Evolutionary conservation across 1,140 invertebrate species (phyloP).

Genomic region (Zaprionus camerounensis): DNA sequence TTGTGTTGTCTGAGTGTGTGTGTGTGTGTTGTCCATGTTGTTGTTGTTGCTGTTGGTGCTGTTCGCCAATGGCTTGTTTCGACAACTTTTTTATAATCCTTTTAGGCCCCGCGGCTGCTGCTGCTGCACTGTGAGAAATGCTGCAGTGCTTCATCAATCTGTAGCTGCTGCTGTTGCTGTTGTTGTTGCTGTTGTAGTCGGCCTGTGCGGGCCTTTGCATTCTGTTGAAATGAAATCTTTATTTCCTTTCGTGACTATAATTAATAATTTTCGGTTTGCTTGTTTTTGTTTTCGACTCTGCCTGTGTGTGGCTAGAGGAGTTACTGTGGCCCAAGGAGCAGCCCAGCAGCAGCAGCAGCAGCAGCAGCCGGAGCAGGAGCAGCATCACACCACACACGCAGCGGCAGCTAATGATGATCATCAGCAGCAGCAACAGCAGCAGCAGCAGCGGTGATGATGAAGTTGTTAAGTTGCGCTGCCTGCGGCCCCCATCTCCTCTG

Average conservation of each 20-base stretch:
- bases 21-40: constrained; percentile 22
- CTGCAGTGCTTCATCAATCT: constrained; percentile 47
- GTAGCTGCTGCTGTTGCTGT: constrained; percentile 20
- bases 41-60: constrained; percentile 37
- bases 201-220: constrained; percentile 76
- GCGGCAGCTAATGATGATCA: constrained; percentile 65
- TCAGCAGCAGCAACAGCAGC: constrained; percentile 1
- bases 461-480: constrained; percentile 12
- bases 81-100: constrained; percentile 83
- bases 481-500: neutral
- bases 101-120: constrained; percentile 68
- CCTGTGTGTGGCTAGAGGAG: constrained; percentile 50
- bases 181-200: constrained; percentile 14
- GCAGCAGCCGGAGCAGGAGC: constrained; percentile 16
- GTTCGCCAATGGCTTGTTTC: constrained; percentile 79
- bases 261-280: constrained; percentile 75
- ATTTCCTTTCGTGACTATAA: constrained; percentile 84
- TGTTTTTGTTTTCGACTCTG: constrained; percentile 39
- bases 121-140: constrained; percentile 71
- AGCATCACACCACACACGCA: constrained; percentile 73
- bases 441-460: constrained; percentile 12
- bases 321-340: constrained; percentile 20
- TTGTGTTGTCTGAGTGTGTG: constrained; percentile 36
- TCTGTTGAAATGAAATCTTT: constrained; percentile 84
- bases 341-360: constrained; percentile 5